A percentile compares a stretch with the other conserved stretches of the same genome.
phyloP scores from a whole-genome alignment of 53 echinoderm and acorn worm species.

The Antedon mediterranea region DNA sequence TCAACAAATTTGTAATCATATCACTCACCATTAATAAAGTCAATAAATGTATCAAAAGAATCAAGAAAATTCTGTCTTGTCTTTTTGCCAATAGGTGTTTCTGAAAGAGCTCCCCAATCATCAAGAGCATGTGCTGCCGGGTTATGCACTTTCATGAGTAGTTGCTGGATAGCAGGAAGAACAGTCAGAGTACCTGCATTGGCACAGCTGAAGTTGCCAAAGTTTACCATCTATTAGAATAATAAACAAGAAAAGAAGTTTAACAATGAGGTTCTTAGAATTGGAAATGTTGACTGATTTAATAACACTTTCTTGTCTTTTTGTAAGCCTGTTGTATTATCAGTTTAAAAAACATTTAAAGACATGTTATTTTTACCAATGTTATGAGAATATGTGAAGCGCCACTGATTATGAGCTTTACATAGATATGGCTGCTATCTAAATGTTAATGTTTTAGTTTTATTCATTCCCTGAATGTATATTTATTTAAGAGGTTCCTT shows the following conservation, averaged over 20 bases:
- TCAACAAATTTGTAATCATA: neutral
- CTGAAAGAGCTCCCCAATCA: conserved; percentile 66
- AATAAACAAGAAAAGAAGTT: neutral
- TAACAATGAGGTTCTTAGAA: no score
- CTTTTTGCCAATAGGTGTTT: conserved; percentile 79
- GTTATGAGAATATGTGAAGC: no score
- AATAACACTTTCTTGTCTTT: no score
- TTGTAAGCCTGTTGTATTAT: no score
- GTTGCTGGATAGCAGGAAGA: conserved; percentile 44
- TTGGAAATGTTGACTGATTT: no score
- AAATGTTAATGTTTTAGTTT: no score
- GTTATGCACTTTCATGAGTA: conserved; percentile 44
- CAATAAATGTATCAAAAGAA: conserved; percentile 71
- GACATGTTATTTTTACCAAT: no score
- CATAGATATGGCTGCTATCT: no score
- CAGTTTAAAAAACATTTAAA: no score
- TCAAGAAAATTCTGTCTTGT: conserved; percentile 72
- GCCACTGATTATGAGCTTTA: no score
- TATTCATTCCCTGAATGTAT: no score
- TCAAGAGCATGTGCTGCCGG: conserved; percentile 42
- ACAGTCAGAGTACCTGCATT: conserved; percentile 41
- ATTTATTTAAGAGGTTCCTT: no score
- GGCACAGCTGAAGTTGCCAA: conserved; percentile 37
- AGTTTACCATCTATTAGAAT: conserved; percentile 48
- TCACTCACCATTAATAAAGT: conserved; percentile 57